Conservation (phyloP, 2,797 vertebrate species). For the Aulostomus chinensis region DNA sequence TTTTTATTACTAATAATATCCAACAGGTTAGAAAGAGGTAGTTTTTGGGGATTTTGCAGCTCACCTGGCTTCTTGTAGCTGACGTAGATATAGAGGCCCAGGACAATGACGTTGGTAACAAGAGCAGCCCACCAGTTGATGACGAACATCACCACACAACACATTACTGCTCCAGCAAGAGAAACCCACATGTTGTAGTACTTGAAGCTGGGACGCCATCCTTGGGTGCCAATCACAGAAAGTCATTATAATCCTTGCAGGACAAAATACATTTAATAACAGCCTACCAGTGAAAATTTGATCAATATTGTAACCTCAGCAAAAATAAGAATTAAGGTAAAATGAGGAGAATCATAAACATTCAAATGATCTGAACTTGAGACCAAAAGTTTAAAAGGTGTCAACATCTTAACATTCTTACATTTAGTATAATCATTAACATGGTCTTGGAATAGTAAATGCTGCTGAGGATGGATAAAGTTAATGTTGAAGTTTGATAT, state of each 20-base stretch:
- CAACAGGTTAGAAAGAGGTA: too few relatives aligned
- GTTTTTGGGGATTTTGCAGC: too few relatives aligned
- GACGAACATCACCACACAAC: constrained; percentile 98
- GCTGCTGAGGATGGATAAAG: constrained; percentile 51
- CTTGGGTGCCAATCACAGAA: constrained; percentile 63
- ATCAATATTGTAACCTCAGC: neutral
- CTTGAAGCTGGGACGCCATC: constrained; percentile 98
- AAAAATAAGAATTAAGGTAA: constrained; percentile 11
- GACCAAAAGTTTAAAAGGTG: too few relatives aligned
- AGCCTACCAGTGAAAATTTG: neutral
- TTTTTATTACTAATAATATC: too few relatives aligned
- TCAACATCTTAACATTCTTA: neutral
- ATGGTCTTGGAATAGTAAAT: constrained; percentile 32
- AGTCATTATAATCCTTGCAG: constrained; percentile 16
- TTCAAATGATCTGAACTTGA: too few relatives aligned
- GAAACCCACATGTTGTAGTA: constrained; percentile 99
- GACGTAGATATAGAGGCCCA: constrained; percentile 97
- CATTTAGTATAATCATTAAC: constrained; percentile 6
- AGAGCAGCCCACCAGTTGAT: constrained; percentile 99
- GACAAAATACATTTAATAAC: neutral
- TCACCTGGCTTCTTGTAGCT: constrained; percentile 98
- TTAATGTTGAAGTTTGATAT: constrained; percentile 30
- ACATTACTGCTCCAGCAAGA: constrained; percentile 90
- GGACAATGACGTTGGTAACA: constrained; percentile 93
- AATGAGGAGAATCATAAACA: constrained; percentile 20